These are phyloP conservation scores for Anarhynchus alexandrinus DNA, from an alignment of 2,113 vertebrate species.

Conservation along the genomic window DNA sequence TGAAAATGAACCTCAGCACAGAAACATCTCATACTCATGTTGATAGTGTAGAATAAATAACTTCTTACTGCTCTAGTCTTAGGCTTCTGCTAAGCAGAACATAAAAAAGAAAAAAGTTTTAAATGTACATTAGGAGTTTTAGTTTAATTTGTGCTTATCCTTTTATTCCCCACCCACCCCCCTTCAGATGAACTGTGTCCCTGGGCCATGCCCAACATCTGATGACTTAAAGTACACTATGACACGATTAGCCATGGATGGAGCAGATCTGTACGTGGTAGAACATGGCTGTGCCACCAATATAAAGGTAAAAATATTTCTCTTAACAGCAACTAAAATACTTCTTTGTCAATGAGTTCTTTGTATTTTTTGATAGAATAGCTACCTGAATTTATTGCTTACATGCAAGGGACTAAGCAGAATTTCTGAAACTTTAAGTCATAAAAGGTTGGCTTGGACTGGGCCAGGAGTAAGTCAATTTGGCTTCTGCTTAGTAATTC, in stretches of 20 bases:
- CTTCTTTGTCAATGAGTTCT: background rate
- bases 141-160: too few species aligned
- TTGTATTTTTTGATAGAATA: background rate
- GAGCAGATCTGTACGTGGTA: conserved; percentile 90
- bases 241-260: conserved; percentile 92
- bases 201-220: conserved; percentile 89
- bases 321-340: background rate
- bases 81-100: background rate
- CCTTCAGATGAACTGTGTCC: conserved; percentile 80
- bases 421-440: background rate
- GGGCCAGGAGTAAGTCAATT: background rate
- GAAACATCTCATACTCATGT: background rate
- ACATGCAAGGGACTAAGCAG: background rate
- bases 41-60: background rate
- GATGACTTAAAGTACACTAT: conserved; percentile 97
- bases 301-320: conserved; percentile 79
- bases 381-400: background rate
- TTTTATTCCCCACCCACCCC: too few species aligned
- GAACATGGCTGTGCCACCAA: conserved; percentile 95
- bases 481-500: background rate
- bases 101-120: too few species aligned
- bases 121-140: too few species aligned
- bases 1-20: background rate
- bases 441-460: background rate
- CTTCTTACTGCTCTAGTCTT: background rate